A percentile compares a stretch with the other conserved stretches of the same genome.
These are phyloP conservation scores for Berghia stephanieae DNA, from an alignment of 1,140 invertebrate genomes.

Conservation along the genomic window DNA sequence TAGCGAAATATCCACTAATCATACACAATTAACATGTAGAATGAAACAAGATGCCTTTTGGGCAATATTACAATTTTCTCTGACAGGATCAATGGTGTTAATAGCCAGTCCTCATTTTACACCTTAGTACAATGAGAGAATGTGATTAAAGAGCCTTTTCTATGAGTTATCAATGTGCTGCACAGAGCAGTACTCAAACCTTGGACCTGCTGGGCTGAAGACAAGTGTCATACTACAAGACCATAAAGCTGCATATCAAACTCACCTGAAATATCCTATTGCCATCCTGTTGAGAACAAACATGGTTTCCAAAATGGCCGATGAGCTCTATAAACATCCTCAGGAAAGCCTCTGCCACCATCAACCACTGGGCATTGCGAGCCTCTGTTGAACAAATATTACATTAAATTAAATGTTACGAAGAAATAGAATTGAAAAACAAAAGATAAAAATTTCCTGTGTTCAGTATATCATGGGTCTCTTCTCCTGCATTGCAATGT, in stretches of 20 bases:
- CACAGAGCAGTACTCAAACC: no score
- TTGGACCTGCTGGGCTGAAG: no score
- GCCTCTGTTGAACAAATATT: constrained; percentile 40
- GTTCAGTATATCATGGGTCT: not conserved
- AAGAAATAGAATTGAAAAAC: not conserved
- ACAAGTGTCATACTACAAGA: no score
- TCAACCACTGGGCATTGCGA: constrained; percentile 69
- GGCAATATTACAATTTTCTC: no score
- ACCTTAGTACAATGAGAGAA: no score
- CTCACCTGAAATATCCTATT: constrained; percentile 71
- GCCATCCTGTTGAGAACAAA: constrained; percentile 68
- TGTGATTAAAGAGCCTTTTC: no score
- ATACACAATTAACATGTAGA: no score
- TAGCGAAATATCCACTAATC: no score
- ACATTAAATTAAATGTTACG: not conserved
- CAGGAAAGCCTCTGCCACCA: constrained; percentile 76
- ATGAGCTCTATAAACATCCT: constrained; percentile 75
- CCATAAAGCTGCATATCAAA: constrained; percentile 19
- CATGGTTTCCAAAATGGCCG: constrained; percentile 72
- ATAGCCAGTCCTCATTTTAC: no score
- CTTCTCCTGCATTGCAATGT: no score
- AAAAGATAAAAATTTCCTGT: not conserved
- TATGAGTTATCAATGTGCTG: no score
- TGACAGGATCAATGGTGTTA: no score
- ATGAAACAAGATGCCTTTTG: not conserved